These are phyloP conservation scores for Thyatira batis DNA, from an alignment of 2,888 invertebrate genomes.

Conservation along the genomic window DNA sequence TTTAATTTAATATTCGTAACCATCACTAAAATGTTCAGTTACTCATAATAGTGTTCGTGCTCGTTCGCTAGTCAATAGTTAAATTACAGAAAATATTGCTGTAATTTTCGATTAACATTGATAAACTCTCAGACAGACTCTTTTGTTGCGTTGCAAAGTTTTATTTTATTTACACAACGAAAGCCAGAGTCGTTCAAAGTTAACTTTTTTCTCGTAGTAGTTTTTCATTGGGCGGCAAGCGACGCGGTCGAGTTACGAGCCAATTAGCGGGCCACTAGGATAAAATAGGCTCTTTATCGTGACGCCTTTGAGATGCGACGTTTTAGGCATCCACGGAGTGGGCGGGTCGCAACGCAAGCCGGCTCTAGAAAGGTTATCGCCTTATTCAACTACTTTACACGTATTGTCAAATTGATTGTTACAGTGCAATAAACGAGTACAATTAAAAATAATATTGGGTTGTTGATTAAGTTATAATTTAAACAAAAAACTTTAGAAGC, in stretches of 20 bases:
- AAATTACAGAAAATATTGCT: no score
- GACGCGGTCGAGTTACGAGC: conserved; percentile 43
- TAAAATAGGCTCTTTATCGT: conserved; percentile 39
- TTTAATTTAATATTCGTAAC: not conserved
- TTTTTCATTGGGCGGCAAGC: conserved; percentile 26
- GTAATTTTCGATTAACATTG: not conserved
- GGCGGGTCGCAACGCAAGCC: not conserved
- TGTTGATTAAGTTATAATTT: no score
- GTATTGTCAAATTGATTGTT: not conserved
- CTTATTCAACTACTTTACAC: not conserved
- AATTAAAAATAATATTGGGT: no score
- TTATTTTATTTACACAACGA: conserved; percentile 28
- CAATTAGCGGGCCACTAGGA: conserved; percentile 45
- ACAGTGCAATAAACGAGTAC: not conserved
- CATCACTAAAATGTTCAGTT: not conserved
- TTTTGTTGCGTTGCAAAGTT: conserved; percentile 15
- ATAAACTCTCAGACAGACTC: conserved; percentile 3
- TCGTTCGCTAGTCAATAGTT: not conserved
- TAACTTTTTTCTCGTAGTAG: conserved; percentile 23
- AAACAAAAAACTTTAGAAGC: no score
- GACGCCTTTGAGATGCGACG: conserved; percentile 24
- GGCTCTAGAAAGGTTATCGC: not conserved
- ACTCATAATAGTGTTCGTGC: not conserved
- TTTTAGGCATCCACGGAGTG: conserved; percentile 22
- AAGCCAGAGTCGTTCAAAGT: conserved; percentile 16